Evolutionary conservation across 1,140 invertebrate genomes (phyloP).

Genomic region (Drosophila pandora): DNA sequence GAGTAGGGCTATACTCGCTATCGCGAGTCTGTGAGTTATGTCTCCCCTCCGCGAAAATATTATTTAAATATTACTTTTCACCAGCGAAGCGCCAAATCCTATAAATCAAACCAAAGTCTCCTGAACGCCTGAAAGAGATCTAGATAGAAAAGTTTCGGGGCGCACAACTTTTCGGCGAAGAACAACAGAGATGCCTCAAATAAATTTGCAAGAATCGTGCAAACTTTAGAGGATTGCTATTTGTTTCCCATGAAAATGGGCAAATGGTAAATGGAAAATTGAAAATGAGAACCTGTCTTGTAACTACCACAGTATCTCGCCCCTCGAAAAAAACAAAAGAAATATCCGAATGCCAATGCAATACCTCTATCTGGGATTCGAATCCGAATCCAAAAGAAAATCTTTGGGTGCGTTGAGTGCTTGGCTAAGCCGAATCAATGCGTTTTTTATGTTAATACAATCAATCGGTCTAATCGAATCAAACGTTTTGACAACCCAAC

Average conservation of each 20-base stretch:
- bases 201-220: slow-evolving; percentile 39
- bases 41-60: slow-evolving; percentile 21
- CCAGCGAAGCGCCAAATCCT: slow-evolving; percentile 26
- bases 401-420: slow-evolving; percentile 40
- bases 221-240: slow-evolving; percentile 45
- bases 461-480: slow-evolving; percentile 80
- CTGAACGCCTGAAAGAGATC: slow-evolving; percentile 26
- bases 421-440: slow-evolving; percentile 73
- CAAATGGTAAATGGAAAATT: slow-evolving; percentile 28
- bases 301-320: neutral
- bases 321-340: neutral
- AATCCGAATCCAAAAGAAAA: slow-evolving; percentile 1
- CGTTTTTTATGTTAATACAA: slow-evolving; percentile 76
- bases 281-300: slow-evolving; percentile 37
- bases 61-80: slow-evolving; percentile 56
- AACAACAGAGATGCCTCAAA: slow-evolving; percentile 34
- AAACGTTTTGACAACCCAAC: slow-evolving; percentile 75
- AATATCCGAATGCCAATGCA: neutral
- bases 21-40: slow-evolving; percentile 27
- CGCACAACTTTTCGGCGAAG: slow-evolving; percentile 24
- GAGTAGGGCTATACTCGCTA: too few species aligned
- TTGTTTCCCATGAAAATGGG: slow-evolving; percentile 36
- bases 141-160: slow-evolving; percentile 38
- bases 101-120: slow-evolving; percentile 43
- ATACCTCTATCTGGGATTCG: neutral